phyloP scores from a whole-genome alignment of 92 coral and sea anemone species.

The Zoanthus gigantus region DNA sequence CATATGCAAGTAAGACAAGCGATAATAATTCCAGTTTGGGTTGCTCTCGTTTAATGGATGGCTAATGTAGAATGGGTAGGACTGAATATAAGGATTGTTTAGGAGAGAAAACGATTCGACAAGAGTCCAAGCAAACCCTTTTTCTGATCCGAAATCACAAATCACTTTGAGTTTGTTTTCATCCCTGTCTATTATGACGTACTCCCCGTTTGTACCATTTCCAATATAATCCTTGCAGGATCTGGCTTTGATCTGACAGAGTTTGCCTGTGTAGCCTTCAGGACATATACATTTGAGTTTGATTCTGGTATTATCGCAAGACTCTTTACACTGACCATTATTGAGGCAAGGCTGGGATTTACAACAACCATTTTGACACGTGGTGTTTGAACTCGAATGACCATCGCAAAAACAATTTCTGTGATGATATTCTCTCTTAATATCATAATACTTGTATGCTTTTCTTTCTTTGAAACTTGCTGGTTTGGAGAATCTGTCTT shows the following conservation, averaged over 20 bases:
- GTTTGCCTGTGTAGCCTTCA: not conserved
- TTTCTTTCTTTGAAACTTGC: no score
- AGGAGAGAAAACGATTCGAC: not conserved
- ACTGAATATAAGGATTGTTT: not conserved
- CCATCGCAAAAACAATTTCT: no score
- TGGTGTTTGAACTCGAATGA: not conserved
- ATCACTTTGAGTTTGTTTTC: not conserved
- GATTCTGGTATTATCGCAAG: not conserved
- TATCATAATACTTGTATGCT: no score
- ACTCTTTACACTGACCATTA: no score
- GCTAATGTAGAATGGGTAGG: not conserved
- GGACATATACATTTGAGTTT: not conserved
- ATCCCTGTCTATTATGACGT: not conserved
- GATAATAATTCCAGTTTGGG: no score
- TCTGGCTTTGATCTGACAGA: not conserved
- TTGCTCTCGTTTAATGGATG: no score
- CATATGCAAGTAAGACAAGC: no score
- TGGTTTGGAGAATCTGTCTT: no score
- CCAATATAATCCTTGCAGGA: not conserved
- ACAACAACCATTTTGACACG: not conserved
- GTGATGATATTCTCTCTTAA: no score
- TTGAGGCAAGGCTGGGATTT: not conserved
- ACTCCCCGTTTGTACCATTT: not conserved
- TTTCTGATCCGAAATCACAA: not conserved
- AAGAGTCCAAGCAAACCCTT: not conserved